phyloP scores from a whole-genome alignment of 2,797 vertebrate species.

The Rhinoraja longicauda region DNA sequence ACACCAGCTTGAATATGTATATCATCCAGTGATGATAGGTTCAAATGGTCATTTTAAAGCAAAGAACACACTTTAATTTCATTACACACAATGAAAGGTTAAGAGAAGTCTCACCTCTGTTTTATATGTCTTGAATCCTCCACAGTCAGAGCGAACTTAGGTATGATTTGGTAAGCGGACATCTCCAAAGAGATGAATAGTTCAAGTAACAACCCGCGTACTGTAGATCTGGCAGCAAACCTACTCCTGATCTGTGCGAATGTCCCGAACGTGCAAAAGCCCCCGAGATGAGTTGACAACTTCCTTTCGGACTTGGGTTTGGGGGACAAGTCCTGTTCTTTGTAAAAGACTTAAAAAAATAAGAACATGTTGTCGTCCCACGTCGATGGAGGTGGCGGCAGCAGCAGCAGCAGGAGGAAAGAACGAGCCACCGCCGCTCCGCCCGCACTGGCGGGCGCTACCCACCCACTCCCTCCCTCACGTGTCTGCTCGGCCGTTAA shows the following conservation, averaged over 20 bases:
- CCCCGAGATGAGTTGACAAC: no score
- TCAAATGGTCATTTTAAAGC: not conserved
- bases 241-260: not conserved
- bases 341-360: no score
- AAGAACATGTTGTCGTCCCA: no score
- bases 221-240: not conserved
- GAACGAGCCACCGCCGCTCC: no score
- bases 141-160: not conserved
- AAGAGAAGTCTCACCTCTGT: not conserved
- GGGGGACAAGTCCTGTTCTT: no score
- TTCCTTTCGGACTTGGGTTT: no score
- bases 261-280: not conserved
- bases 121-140: not conserved
- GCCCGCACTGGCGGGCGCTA: no score
- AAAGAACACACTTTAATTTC: not conserved
- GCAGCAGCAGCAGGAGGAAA: no score
- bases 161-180: not conserved
- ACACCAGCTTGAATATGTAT: not conserved
- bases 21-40: not conserved
- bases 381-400: no score
- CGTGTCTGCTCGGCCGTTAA: not conserved
- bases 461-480: no score
- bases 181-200: no score
- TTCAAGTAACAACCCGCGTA: no score
- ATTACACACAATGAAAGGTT: not conserved